Evolutionary conservation across 1,140 invertebrate species (phyloP), one percentile per base, ranked within the genome.

Genomic region (Patella vulgata): DNA sequence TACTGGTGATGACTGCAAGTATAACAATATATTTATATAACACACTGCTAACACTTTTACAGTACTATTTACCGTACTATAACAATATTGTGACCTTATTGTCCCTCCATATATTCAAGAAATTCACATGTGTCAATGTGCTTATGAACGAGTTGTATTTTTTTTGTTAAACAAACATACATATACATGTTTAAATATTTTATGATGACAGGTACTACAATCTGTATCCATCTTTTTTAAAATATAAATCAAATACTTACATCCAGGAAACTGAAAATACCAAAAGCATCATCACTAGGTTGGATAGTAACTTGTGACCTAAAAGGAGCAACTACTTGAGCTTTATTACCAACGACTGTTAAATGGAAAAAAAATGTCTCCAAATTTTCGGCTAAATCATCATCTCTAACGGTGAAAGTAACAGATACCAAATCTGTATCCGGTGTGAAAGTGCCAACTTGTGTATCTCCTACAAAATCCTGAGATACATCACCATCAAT

Each of bases 281-380:
- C 82, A 73, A 75, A 81, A 9, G 75, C 78, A 71, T 82, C 78
- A 73, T 83, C 82, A 63, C 78, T 83, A 36, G 80, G 78, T 17
- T 53, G 40, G 23, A 83, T 78, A 31, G 63, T 78, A 2, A 83
- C 68, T 14, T 56, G 60, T 12, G 74, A 66, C 8, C 60, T 60
- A 30, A 44, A 63, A 8, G 72, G 77, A 11, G 52, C 19, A 1
- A 52, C 72, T 3, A 77, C 62, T 1, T 28, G 67, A 2, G 63
- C 57, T 11, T 39, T 63, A 27, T 36, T 47, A 23, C 53, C 68
- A 1, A 74, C 55, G 0, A 72, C 53, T 17, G 58, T 43, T 9
- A 83, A 61, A 21, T 61, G 46, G 25, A 83, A 64, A 21, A 56
- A 68, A 53, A 77, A 82, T 0, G 69, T 55, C 51, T 83, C 80